Evolutionary conservation across 2,113 vertebrate species (phyloP).

Genomic region (Sceloporus undulatus): DNA sequence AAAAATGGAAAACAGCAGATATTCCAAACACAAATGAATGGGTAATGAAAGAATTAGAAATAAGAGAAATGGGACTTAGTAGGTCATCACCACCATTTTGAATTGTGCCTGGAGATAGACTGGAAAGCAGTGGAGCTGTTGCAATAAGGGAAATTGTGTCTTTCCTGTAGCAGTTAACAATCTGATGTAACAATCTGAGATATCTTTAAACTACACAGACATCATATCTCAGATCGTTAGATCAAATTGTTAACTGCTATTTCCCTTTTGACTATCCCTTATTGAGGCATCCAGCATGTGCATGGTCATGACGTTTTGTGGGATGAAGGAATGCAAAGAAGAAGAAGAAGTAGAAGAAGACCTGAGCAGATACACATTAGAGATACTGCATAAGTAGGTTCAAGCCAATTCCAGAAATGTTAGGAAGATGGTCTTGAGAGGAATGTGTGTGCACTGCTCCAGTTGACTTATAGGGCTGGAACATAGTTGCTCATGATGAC

Average conservation of each 20-base stretch:
- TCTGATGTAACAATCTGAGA: neutral
- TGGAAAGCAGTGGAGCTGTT: too few relatives aligned
- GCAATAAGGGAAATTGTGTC: too few relatives aligned
- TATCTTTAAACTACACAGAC: too few relatives aligned
- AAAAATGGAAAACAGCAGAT: too few relatives aligned
- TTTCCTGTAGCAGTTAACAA: too few relatives aligned
- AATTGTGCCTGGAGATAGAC: too few relatives aligned
- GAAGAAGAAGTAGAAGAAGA: neutral
- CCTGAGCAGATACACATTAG: neutral
- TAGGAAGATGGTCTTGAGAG: neutral
- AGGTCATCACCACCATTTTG: too few relatives aligned
- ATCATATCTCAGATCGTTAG: too few relatives aligned
- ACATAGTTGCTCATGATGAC: slow-evolving; percentile 15
- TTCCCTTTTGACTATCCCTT: neutral
- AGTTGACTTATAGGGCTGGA: slow-evolving; percentile 13
- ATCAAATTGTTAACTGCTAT: too few relatives aligned
- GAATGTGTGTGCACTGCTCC: neutral
- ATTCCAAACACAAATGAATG: too few relatives aligned
- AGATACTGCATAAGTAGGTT: neutral
- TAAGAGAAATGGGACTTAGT: neutral
- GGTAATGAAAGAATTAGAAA: too few relatives aligned
- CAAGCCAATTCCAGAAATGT: neutral
- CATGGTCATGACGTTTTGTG: neutral
- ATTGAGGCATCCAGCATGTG: neutral
- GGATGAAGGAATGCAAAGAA: too few relatives aligned